A percentile compares a stretch with the other conserved stretches of the same genome.
Evolutionary conservation across 2,888 invertebrate species (phyloP).

Genomic region (Zeuzera pyrina): DNA sequence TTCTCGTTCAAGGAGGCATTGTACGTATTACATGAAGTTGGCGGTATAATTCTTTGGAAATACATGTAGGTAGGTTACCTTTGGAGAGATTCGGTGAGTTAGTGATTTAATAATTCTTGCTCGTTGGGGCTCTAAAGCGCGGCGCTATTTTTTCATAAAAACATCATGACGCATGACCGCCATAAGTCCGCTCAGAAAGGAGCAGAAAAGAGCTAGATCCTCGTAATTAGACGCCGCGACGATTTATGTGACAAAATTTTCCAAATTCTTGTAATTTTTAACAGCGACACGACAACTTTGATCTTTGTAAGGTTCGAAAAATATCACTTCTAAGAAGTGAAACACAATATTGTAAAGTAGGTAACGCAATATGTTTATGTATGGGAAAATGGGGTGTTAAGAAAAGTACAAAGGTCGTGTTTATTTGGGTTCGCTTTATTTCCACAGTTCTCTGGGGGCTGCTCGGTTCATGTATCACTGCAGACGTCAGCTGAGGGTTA

Average conservation of each 20-base stretch:
- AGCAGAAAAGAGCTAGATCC: constrained; percentile 38
- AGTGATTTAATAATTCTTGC: constrained; percentile 38
- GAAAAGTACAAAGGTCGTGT: constrained; percentile 37
- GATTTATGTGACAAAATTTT: constrained; percentile 62
- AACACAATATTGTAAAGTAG: too few species aligned
- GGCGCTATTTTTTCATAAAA: constrained; percentile 54
- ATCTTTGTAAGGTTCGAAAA: too few species aligned
- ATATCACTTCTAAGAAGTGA: too few species aligned
- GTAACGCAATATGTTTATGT: too few species aligned
- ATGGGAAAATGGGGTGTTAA: constrained; percentile 27
- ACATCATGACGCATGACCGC: constrained; percentile 58
- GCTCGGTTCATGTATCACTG: constrained; percentile 47
- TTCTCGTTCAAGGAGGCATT: too few species aligned
- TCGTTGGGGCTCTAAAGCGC: constrained; percentile 30
- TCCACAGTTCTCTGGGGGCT: constrained; percentile 29
- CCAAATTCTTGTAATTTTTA: constrained; percentile 60
- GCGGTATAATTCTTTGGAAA: constrained; percentile 14
- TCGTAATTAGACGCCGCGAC: constrained; percentile 62
- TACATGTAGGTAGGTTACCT: constrained; percentile 17
- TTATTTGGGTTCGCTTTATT: constrained; percentile 44
- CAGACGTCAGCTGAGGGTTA: constrained; percentile 55
- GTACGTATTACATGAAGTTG: too few species aligned
- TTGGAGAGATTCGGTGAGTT: constrained; percentile 24
- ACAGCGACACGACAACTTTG: constrained; percentile 38
- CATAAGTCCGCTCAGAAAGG: constrained; percentile 48